Base-by-base conservation (phyloP, 2,888 invertebrate genomes). In the Apodemia duryi region DNA sequence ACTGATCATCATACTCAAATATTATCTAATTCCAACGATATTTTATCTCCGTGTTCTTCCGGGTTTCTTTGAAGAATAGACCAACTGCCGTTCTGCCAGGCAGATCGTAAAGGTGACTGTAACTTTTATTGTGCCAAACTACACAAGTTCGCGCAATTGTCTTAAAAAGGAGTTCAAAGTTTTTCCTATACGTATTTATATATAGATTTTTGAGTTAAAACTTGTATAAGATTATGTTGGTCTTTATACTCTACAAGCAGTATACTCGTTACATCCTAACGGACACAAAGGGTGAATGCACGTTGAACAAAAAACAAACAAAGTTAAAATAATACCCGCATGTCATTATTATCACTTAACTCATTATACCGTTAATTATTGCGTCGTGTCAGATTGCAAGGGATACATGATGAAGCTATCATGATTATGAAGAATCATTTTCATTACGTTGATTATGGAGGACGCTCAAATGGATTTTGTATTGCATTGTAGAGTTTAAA, bases 341-440 rank as follows among this genome's bases (percentile, higher is more conserved):
- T 89, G 87, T 84, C 88, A 86, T 89, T 88, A 88, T 82, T 83
- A 85, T 83, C 88, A 88, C 85, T 90, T 88, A 87, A 83, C 82
- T 83, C 84, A 87, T 88, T 86, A 87, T 77, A 76, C 75, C 79
- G 80, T 86, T 89, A 90, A 90, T 89, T 87, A 89, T 81, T 79
- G 69, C 81, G 81, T 83, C 81, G 83, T 79, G 76, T 85, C 88
- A 88, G 90, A 91, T 90, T 91, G 86, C 57, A 57, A 57, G 83
- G 83, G 82, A 84, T 84, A 83, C 82, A 82, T 85, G 85, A 86
- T 82, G 82, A 79, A 76, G 81, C 82, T 82, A 88, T 88, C 81
- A 79, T 64, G 52, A 65, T 61, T 63, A 69, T 38, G 66, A 64
- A 61, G 70, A 72, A 73, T 74, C 72, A 71, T 73, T 73, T 74